Evolutionary conservation across 2,113 vertebrate genomes (phyloP).

Genomic region (Siniperca chuatsi): DNA sequence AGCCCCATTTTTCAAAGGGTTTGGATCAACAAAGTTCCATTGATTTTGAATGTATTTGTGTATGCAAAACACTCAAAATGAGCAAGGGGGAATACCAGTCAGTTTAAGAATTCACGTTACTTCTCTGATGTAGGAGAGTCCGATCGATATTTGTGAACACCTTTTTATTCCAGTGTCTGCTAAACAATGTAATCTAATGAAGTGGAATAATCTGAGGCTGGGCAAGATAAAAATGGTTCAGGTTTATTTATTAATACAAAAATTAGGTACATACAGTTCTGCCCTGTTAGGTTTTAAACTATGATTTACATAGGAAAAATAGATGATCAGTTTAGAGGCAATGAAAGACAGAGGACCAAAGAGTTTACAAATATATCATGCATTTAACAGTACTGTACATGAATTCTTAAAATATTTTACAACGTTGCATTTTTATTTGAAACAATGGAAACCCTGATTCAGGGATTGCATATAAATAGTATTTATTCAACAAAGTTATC

Average conservation of each 20-base stretch:
- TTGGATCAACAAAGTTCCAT: slow-evolving; percentile 37
- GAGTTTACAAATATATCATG: slow-evolving; percentile 10
- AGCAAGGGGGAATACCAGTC: slow-evolving; percentile 26
- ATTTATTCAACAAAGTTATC: not conserved
- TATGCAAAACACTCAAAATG: slow-evolving; percentile 33
- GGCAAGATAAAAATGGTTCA: not conserved
- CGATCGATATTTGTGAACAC: not conserved
- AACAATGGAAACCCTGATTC: slow-evolving; percentile 13
- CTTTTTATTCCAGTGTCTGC: not conserved
- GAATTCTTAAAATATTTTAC: not conserved
- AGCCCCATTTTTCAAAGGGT: slow-evolving; percentile 39
- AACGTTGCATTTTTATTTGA: not conserved
- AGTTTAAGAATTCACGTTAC: slow-evolving; percentile 1
- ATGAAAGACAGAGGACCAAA: not conserved
- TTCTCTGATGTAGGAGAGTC: not conserved
- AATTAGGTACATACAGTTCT: not conserved
- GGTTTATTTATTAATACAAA: slow-evolving; percentile 45
- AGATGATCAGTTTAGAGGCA: not conserved
- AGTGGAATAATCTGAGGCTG: not conserved
- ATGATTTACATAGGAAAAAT: not conserved
- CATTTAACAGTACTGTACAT: too few relatives aligned
- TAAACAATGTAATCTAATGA: slow-evolving; percentile 2
- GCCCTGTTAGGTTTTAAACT: not conserved
- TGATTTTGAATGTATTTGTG: slow-evolving; percentile 45
- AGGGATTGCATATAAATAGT: not conserved